Evolutionary conservation across 2,797 vertebrate genomes (phyloP), one percentile per base, ranked within the genome.

Genomic region (Chromobotia macracanthus): DNA sequence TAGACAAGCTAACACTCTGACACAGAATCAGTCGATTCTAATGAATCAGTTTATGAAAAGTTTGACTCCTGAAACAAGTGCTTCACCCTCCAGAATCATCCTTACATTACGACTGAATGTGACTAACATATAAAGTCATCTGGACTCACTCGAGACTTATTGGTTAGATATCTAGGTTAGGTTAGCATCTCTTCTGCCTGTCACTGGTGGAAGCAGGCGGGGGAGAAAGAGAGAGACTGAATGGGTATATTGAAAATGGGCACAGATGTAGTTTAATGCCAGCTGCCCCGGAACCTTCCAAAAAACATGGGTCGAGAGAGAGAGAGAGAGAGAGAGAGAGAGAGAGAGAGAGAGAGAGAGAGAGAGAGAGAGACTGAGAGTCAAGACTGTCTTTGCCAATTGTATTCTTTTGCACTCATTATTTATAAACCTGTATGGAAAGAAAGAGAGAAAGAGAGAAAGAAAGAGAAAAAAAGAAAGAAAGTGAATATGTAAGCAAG

Each of bases 241-340:
- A 85, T 83, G 84, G 82, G 79, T 84, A 79, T 86, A 86, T 85
- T 86, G 86, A 87, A 86, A 84, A 75, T 41, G 75, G 81, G 87
- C 86, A 85, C 85, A 84, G 82, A 82, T 85, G 81, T 85, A 87
- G 71, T 67, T 81, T 58, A 53, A 75, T 84, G 85, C 83, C 87
- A 87, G 84, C 86, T 87, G 87, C 78, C 86, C 81, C 87, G 80
- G 82, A 85, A 83, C 50, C 74, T 78, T 80, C 81, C 75, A 44
- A 86, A 82, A 79, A 44, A 28, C 25, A 61, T 7, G 8, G 38
- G 8, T 58, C 3, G 11, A n/a, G 50, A n/a, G 18, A n/a, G 18
- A 53, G 18, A n/a, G 50, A 53, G 48, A 76, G 68, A 72, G 60
- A 61, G 64, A 60, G 66, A 77, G 72, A 65, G 51, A 46, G 61